Evolutionary conservation across 2,888 invertebrate genomes (phyloP).

Genomic region (Elmis aenea): DNA sequence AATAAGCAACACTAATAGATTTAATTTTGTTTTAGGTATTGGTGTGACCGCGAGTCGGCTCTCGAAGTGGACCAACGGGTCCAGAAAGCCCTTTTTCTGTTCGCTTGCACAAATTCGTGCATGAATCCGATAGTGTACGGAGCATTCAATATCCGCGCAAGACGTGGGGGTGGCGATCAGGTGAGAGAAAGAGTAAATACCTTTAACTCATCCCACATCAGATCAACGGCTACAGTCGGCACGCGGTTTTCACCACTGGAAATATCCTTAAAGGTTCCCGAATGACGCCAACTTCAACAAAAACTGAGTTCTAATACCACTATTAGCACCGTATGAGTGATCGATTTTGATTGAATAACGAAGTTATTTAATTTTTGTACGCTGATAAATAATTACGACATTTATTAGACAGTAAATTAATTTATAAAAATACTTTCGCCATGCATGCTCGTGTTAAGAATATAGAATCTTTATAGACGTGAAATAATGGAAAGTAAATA

Average conservation of each 20-base stretch:
- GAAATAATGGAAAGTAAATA: too few relatives aligned
- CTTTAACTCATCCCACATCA: conserved; percentile 21
- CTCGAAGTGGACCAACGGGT: conserved; percentile 66
- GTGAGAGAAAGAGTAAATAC: conserved; percentile 43
- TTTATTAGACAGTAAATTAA: too few relatives aligned
- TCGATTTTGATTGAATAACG: too few relatives aligned
- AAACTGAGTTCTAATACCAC: too few relatives aligned
- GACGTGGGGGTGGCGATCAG: conserved; percentile 35
- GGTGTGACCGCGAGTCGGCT: conserved; percentile 72
- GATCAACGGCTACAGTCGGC: conserved; percentile 38
- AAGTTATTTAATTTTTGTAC: too few relatives aligned
- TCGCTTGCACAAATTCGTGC: conserved; percentile 94
- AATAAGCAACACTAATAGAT: too few relatives aligned
- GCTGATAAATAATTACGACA: too few relatives aligned
- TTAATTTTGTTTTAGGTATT: conserved; percentile 75
- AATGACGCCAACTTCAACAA: too few relatives aligned
- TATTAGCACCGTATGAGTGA: too few relatives aligned
- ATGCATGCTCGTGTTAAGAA: too few relatives aligned
- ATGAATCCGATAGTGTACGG: conserved; percentile 97
- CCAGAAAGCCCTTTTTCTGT: conserved; percentile 83
- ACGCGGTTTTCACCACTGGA: conserved; percentile 37
- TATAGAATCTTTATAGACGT: too few relatives aligned
- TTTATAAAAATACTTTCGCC: too few relatives aligned
- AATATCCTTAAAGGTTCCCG: conserved; percentile 36
- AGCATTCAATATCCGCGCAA: conserved; percentile 69